Evolutionary conservation across 2,888 invertebrate genomes (phyloP).

Genomic region (Lamellibrachia columna): DNA sequence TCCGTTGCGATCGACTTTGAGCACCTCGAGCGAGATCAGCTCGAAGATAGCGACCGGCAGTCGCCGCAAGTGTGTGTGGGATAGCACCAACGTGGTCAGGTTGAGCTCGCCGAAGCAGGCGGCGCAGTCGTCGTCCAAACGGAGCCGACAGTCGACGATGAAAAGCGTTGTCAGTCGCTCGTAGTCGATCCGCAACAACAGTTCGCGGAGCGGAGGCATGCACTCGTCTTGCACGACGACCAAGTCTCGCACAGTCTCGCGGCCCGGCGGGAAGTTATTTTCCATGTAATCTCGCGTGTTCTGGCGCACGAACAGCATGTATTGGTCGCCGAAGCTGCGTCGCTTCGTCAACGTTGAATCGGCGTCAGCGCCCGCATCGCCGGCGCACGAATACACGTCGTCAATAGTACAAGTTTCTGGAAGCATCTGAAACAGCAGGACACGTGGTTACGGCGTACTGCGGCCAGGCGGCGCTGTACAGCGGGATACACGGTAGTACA

Average conservation of each 20-base stretch:
- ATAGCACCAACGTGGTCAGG: slow-evolving; percentile 44
- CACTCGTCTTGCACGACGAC: slow-evolving; percentile 44
- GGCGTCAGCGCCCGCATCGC: slow-evolving; percentile 33
- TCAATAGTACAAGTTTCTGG: slow-evolving; percentile 41
- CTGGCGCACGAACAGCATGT: slow-evolving; percentile 44
- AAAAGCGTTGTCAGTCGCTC: slow-evolving; percentile 39
- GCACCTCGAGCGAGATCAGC: slow-evolving; percentile 41
- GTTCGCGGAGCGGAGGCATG: slow-evolving; percentile 41
- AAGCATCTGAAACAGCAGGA: slow-evolving; percentile 41
- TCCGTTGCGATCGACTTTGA: slow-evolving; percentile 45
- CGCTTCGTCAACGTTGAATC: slow-evolving; percentile 44
- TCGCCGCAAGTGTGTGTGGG: slow-evolving; percentile 39
- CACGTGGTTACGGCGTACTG: neutral
- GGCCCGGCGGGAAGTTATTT: slow-evolving; percentile 40
- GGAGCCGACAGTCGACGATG: slow-evolving; percentile 42
- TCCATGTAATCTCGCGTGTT: slow-evolving; percentile 45
- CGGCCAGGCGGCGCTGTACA: too few species aligned
- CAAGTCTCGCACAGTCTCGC: slow-evolving; percentile 43
- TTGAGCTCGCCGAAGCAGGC: slow-evolving; percentile 34
- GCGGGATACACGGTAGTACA: too few species aligned
- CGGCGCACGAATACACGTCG: slow-evolving; percentile 31
- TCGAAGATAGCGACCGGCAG: slow-evolving; percentile 43
- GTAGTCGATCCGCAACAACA: slow-evolving; percentile 41
- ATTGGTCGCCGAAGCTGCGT: slow-evolving; percentile 45
- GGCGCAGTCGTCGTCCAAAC: slow-evolving; percentile 37